phyloP scores from a whole-genome alignment of 2,888 invertebrate genomes.

The Amaurobius ferox region DNA sequence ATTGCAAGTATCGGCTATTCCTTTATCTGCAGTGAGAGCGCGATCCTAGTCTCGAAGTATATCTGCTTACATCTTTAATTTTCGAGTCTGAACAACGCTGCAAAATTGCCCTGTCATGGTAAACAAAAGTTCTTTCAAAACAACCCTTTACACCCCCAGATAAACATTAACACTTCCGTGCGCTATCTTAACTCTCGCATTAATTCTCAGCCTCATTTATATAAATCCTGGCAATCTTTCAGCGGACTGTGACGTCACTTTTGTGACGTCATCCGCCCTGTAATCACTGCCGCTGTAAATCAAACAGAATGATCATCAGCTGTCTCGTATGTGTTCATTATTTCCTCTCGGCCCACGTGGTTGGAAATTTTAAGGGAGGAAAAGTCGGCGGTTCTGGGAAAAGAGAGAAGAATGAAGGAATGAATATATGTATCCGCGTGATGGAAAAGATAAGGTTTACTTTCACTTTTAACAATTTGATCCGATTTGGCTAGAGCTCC shows the following conservation, averaged over 20 bases:
- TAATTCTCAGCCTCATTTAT: conserved; percentile 11
- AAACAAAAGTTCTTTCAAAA: too few species aligned
- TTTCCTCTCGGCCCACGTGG: conserved; percentile 10
- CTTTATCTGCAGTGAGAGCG: too few species aligned
- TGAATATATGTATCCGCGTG: not conserved
- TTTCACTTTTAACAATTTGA: too few species aligned
- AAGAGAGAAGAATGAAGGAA: not conserved
- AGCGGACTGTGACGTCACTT: conserved; percentile 37
- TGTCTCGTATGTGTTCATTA: conserved; percentile 35
- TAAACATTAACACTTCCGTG: not conserved
- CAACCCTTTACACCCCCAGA: too few species aligned
- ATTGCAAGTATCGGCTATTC: too few species aligned
- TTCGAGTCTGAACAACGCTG: too few species aligned
- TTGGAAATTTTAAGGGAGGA: conserved; percentile 12
- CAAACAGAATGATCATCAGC: conserved; percentile 55
- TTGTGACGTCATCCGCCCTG: conserved; percentile 22
- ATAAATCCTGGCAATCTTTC: conserved; percentile 34
- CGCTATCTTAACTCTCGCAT: conserved; percentile 1
- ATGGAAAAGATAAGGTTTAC: not conserved
- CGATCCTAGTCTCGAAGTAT: too few species aligned
- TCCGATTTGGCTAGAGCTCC: too few species aligned
- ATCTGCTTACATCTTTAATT: too few species aligned
- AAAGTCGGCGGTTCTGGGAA: conserved; percentile 2
- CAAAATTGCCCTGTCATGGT: too few species aligned
- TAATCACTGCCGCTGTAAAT: conserved; percentile 61